Base-by-base conservation (phyloP, 1,140 invertebrate species). In the Caerostris darwini region DNA sequence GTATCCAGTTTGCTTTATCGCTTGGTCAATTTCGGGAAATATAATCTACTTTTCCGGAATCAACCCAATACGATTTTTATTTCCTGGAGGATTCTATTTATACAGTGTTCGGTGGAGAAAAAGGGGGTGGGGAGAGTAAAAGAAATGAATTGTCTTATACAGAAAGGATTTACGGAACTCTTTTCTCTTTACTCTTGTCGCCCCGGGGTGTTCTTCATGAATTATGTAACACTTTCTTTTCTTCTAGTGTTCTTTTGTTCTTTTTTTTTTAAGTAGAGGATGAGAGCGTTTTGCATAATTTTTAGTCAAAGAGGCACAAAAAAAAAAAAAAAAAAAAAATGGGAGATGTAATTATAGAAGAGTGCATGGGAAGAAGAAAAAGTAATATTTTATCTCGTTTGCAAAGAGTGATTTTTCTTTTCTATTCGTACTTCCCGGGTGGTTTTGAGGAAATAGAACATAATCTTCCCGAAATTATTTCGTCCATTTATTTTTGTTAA, bases 221-320 rank as follows among this genome's bases (percentile, higher is more conserved):
- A 87, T 87, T 56, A 87, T 87, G 85, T 58, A 87, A 17, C 59
- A 12, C n/a, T 87, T 87, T 10, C 54, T 59, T 58, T 34, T 19
- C 85, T 53, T 17, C 58, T 19, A 12, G 3, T 8, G 7, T 3
- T 61, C 59, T 53, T 87, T 87, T 87, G 57, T 87, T 87, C 85
- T 58, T 17, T 87, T 87, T 14, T 64, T 61, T 7, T 14, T 12
- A 4, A 53, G 56, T 0, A 19, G 53, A 17, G n/a, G 50, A 64
- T 17, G 59, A 57, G 34, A 57, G 58, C 85, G 85, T 87, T 87
- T 87, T 87, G 85, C 85, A 87, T 87, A 87, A 87, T 87, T 87
- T 87, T 87, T 17, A 87, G 85, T 64, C 57, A 50, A 87, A 57
- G 59, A 50, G 57, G 19, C 59, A 87, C n/a, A 58, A 87, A 87